phyloP scores from a whole-genome alignment of 1,140 invertebrate genomes.

The Dreissena rostriformis region DNA sequence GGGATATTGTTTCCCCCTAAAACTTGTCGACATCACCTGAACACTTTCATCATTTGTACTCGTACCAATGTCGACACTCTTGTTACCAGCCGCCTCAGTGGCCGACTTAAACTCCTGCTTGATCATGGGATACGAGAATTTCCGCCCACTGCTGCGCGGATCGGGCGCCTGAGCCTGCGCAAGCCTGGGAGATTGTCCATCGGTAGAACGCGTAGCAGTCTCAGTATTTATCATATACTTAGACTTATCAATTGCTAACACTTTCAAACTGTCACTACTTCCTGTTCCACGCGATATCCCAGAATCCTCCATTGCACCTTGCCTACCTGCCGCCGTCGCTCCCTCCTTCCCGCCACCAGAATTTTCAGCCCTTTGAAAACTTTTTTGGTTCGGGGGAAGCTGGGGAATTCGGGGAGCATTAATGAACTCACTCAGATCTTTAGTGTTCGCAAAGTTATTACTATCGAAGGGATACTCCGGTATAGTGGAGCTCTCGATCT shows the following conservation, averaged over 20 bases:
- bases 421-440: slow-evolving; percentile 55
- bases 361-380: slow-evolving; percentile 62
- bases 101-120: slow-evolving; percentile 53
- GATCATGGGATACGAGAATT: slow-evolving; percentile 55
- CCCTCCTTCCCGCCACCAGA: slow-evolving; percentile 39
- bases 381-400: slow-evolving; percentile 64
- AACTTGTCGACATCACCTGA: slow-evolving; percentile 53
- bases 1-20: slow-evolving; percentile 68
- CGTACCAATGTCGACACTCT: slow-evolving; percentile 62
- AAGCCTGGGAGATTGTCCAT: slow-evolving; percentile 31
- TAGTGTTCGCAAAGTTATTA: slow-evolving; percentile 55
- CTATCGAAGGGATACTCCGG: slow-evolving; percentile 53
- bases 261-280: slow-evolving; percentile 73
- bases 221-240: slow-evolving; percentile 77
- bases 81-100: slow-evolving; percentile 28
- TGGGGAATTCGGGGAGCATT: slow-evolving; percentile 50
- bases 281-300: slow-evolving; percentile 65
- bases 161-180: slow-evolving; percentile 26
- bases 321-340: slow-evolving; percentile 31
- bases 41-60: slow-evolving; percentile 62
- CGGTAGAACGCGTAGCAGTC: slow-evolving; percentile 61
- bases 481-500: slow-evolving; percentile 71
- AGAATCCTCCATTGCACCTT: slow-evolving; percentile 58
- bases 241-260: slow-evolving; percentile 74
- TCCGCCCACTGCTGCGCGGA: slow-evolving; percentile 66